These are phyloP conservation scores for Papilio helenus DNA, from an alignment of 1,140 invertebrate species.

Conservation along the genomic window DNA sequence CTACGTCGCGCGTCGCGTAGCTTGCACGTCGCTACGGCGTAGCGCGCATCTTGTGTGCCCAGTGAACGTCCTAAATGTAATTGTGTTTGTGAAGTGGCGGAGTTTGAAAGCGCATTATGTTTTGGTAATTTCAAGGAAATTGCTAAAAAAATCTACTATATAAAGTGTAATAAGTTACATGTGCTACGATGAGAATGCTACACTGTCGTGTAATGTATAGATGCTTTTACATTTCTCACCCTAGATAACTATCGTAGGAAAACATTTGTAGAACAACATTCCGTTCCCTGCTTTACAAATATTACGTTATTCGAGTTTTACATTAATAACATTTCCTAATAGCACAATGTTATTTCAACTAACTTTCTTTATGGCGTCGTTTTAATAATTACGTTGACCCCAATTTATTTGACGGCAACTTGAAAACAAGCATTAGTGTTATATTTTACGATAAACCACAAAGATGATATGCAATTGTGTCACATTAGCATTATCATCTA, in stretches of 20 bases:
- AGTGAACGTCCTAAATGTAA: slow-evolving; percentile 66
- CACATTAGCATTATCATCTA: too few species aligned
- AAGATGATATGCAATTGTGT: too few species aligned
- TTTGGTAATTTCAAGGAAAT: slow-evolving; percentile 39
- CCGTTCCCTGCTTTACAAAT: not conserved
- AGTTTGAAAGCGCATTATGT: slow-evolving; percentile 63
- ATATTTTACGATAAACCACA: not conserved
- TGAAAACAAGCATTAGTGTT: slow-evolving; percentile 12
- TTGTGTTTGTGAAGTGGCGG: slow-evolving; percentile 52
- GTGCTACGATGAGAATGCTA: slow-evolving; percentile 29
- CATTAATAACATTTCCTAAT: slow-evolving; percentile 34
- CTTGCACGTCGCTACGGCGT: slow-evolving; percentile 61
- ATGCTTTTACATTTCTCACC: slow-evolving; percentile 24
- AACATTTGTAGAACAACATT: slow-evolving; percentile 14
- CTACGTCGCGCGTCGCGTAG: slow-evolving; percentile 72
- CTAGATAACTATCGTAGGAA: slow-evolving; percentile 16
- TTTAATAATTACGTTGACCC: slow-evolving; percentile 38
- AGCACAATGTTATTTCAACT: slow-evolving; percentile 24
- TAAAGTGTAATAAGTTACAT: slow-evolving; percentile 19
- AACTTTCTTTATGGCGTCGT: slow-evolving; percentile 38
- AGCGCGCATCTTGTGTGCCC: slow-evolving; percentile 52
- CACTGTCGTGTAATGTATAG: slow-evolving; percentile 27
- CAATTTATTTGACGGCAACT: slow-evolving; percentile 29
- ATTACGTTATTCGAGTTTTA: not conserved
- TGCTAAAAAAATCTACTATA: slow-evolving; percentile 12